Evolutionary conservation across 2,888 invertebrate genomes (phyloP), one percentile per base, ranked within the genome.

Genomic region (Cylloceria caligata): DNA sequence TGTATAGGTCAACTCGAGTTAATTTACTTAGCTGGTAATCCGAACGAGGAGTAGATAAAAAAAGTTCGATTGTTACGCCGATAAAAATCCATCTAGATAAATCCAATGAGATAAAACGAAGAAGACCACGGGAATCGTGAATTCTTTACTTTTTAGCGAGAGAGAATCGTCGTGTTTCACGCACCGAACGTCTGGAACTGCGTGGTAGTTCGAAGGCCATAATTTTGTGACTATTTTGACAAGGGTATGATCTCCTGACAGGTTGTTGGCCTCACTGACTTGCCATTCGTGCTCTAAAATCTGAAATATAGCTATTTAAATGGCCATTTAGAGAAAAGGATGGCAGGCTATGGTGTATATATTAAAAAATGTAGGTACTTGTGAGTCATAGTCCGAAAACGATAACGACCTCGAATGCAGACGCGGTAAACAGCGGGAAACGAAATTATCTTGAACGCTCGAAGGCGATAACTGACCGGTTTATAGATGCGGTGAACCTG

Each of bases 161-260:
- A 13, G 52, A 47, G 9, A 65, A 57, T 39, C 39, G 65, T 30
- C 57, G 69, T 49, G 73, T 39, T 69, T 27, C 39, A 69, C 19
- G 47, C 49, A 57, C 24, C 34, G 19, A 47, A 36, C 27, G 36
- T 34, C 36, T 27, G 11, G 13, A 69, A 76, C 72, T 55, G 60
- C 21, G 42, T 87, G 86, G 87, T 88, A 88, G 88, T 88, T 88
- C 39, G 47, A 88, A 88, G 86, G 87, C 90, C 90, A 90, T 91
- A 91, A 91, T 91, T 91, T 90, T 88, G 89, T 90, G 91, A 91
- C 91, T 91, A 91, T 91, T 91, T 91, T 91, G 91, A 91, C 91
- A 90, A 89, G 91, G 91, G 91, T 91, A 91, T 91, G 91, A 91
- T 90, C 88, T 88, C 86, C 84, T 88, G 90, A 91, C 89, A 90